Percentiles rank a stretch among this genome's conserved stretches.
phyloP scores from a whole-genome alignment of 2,888 invertebrate species.

The Drosophila hawaiiensis region DNA sequence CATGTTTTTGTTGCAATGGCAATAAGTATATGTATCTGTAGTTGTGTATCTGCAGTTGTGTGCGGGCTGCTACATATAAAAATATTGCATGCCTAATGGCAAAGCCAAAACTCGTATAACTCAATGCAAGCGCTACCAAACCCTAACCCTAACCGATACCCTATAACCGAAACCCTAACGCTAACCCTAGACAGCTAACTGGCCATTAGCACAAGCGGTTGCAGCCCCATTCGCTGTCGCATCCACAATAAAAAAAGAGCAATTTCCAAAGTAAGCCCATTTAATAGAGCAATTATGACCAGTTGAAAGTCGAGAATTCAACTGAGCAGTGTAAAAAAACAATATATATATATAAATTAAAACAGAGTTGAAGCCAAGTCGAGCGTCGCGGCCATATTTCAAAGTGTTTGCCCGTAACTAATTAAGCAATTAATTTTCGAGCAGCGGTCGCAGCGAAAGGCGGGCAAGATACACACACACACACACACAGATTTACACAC shows the following conservation, averaged over 20 bases:
- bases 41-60: constrained; percentile 24
- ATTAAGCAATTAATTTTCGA: constrained; percentile 82
- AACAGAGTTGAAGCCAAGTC: constrained; percentile 47
- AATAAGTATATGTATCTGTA: constrained; percentile 53
- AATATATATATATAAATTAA: constrained; percentile 7
- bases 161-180: neutral
- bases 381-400: constrained; percentile 77
- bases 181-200: constrained; percentile 30
- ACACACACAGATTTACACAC: neutral
- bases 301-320: constrained; percentile 64
- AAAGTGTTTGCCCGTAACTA: constrained; percentile 80
- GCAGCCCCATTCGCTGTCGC: constrained; percentile 33
- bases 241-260: constrained; percentile 37
- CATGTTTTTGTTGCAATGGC: constrained; percentile 79
- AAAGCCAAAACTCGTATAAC: constrained; percentile 66
- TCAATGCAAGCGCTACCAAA: constrained; percentile 55
- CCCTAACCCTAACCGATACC: neutral
- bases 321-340: constrained; percentile 10
- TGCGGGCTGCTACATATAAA: constrained; percentile 51
- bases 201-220: constrained; percentile 69
- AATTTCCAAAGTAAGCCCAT: constrained; percentile 67
- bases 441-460: constrained; percentile 38
- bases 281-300: constrained; percentile 82
- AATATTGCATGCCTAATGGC: constrained; percentile 79
- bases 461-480: constrained; percentile 23